Evolutionary conservation across 2,113 vertebrate species (phyloP).

Genomic region (Hiodon alosoides): DNA sequence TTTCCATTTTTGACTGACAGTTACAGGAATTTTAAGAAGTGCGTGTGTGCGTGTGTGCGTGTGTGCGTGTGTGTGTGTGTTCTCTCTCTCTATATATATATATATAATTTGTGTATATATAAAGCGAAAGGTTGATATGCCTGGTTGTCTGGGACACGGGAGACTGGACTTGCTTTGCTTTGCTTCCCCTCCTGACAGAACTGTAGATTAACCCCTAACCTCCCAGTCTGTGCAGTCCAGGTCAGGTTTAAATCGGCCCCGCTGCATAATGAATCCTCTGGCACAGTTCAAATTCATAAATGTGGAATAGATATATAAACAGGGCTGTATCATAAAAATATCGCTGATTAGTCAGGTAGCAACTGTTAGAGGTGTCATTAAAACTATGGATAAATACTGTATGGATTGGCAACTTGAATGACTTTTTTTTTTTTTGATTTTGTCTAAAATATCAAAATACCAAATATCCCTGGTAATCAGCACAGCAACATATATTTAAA

Average conservation of each 20-base stretch:
- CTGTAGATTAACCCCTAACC: slow-evolving; percentile 63
- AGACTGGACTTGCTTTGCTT: slow-evolving; percentile 86
- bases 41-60: no score
- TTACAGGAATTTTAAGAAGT: no score
- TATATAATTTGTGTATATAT: slow-evolving; percentile 54
- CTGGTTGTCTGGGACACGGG: slow-evolving; percentile 80
- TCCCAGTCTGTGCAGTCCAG: slow-evolving; percentile 63
- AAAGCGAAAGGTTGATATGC: slow-evolving; percentile 87
- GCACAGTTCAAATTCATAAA: slow-evolving; percentile 68
- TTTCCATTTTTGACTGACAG: slow-evolving; percentile 37
- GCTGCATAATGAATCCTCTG: slow-evolving; percentile 41
- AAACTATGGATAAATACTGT: slow-evolving; percentile 91
- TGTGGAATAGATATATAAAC: slow-evolving; percentile 71
- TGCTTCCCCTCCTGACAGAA: slow-evolving; percentile 73
- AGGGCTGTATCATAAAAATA: slow-evolving; percentile 79
- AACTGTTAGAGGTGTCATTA: slow-evolving; percentile 65
- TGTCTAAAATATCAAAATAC: slow-evolving; percentile 76
- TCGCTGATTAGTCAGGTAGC: slow-evolving; percentile 85
- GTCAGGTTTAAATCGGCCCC: slow-evolving; percentile 53
- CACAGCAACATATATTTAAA: slow-evolving; percentile 78
- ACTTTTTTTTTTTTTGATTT: slow-evolving; percentile 75
- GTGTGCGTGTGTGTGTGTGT: no score
- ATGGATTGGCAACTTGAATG: slow-evolving; percentile 91
- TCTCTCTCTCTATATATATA: no score
- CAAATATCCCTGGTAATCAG: slow-evolving; percentile 76